phyloP scores from a whole-genome alignment of 2,888 invertebrate genomes.

The Erpobdella octoculata region DNA sequence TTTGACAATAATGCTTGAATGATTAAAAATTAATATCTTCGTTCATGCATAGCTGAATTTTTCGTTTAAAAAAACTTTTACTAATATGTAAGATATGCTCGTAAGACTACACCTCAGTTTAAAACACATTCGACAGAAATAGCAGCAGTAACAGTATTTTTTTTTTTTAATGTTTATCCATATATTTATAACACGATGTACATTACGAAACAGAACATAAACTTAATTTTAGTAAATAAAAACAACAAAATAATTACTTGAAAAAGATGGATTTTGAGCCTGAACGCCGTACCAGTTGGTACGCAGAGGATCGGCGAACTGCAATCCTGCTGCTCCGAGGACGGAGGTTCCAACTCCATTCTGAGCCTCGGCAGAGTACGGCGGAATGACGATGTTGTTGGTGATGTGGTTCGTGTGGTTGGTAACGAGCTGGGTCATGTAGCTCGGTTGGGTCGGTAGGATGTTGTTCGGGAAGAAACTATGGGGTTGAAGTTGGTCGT shows the following conservation, averaged over 20 bases:
- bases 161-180: no score
- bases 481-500: background rate
- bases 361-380: background rate
- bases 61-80: no score
- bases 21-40: no score
- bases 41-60: no score
- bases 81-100: no score
- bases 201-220: background rate
- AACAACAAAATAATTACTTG: constrained; percentile 1
- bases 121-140: no score
- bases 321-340: background rate
- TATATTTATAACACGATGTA: no score
- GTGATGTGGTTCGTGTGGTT: background rate
- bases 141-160: no score
- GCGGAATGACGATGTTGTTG: constrained; percentile 9
- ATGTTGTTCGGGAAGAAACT: background rate
- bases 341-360: background rate
- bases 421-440: background rate
- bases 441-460: constrained; percentile 6
- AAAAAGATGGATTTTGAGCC: constrained; percentile 3
- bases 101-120: no score
- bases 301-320: background rate
- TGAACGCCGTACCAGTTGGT: constrained; percentile 7
- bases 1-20: no score
- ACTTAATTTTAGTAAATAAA: background rate